Conservation (phyloP, 2,797 vertebrate genomes). For the Melopsittacus undulatus region DNA sequence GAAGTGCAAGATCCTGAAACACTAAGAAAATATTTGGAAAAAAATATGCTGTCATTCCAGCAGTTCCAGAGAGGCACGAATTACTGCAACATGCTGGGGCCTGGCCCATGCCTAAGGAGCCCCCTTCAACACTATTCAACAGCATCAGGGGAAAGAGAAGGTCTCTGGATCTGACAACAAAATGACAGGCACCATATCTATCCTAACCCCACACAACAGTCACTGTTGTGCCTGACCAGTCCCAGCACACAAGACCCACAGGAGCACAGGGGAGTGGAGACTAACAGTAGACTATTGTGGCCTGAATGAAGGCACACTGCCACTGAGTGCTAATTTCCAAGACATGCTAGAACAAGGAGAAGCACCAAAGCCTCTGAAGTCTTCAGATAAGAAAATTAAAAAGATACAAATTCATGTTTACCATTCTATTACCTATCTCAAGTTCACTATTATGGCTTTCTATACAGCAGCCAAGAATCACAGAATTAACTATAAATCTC, state of each 20-base stretch:
- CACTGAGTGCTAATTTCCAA: neutral
- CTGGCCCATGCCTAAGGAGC: neutral
- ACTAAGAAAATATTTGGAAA: neutral
- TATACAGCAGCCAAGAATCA: neutral
- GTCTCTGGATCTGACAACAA: neutral
- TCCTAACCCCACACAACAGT: neutral
- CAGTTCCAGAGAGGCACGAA: neutral
- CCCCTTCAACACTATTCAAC: neutral
- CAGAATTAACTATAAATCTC: neutral
- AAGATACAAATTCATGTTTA: neutral
- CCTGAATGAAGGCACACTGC: neutral
- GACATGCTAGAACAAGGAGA: neutral
- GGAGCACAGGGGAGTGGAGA: neutral
- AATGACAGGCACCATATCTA: neutral
- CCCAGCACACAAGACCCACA: neutral
- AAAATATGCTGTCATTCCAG: neutral
- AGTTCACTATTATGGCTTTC: neutral
- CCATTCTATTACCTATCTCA: neutral
- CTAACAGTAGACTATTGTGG: no score
- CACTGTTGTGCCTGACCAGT: neutral
- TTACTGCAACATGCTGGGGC: neutral
- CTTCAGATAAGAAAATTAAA: neutral
- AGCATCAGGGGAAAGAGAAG: neutral
- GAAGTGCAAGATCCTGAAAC: neutral
- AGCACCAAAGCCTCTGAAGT: neutral